Base-by-base conservation (phyloP, 1,140 invertebrate genomes). In the Caenorhabditis briggsae region DNA sequence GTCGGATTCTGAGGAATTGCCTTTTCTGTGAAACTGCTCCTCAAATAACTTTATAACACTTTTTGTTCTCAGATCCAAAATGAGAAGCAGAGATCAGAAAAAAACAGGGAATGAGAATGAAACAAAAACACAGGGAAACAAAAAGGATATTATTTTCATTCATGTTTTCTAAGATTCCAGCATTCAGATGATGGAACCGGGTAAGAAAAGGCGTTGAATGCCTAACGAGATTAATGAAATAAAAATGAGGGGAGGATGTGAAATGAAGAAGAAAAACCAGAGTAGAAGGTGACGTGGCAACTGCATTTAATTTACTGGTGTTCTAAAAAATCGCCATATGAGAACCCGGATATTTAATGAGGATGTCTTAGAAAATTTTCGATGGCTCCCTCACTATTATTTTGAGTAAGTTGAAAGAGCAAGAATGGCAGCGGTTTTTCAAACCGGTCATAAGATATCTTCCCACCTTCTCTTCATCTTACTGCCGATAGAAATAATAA, bases 401-500 rank as follows among this genome's bases (percentile, higher is more conserved):
- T 33, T 33, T 33, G 33, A 33, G 3, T 33, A 33, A 33, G 33
- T 33, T 46, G 64, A 70, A 18, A 70, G 64, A 46, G 33, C 64
- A 70, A 46, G 16, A 70, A 70, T 23, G 43, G 46, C 5, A 70
- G 64, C 59, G 59, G 25, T 61, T 33, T 61, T 61, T 25, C 2
- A 11, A 61, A 61, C 20, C 25, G 59, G 59, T 61, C 59, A 61
- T 61, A 11, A 61, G 23, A 61, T 25, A 11, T 61, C 25, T 23
- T 61, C n/a, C 14, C 11, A 18, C 20, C 23, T 25, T 23, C 23
- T 64, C 25, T 74, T 41, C 33, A 12, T 46, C 70, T 16, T 20
- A 78, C 70, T 78, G 46, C n/a, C 70, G 50, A 46, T 78, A 78
- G 46, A 78, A 50, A 78, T 78, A 50, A 23, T 78, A 20, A 50